Conservation (phyloP, 2,888 invertebrate genomes). For the Oasisia sp. region DNA sequence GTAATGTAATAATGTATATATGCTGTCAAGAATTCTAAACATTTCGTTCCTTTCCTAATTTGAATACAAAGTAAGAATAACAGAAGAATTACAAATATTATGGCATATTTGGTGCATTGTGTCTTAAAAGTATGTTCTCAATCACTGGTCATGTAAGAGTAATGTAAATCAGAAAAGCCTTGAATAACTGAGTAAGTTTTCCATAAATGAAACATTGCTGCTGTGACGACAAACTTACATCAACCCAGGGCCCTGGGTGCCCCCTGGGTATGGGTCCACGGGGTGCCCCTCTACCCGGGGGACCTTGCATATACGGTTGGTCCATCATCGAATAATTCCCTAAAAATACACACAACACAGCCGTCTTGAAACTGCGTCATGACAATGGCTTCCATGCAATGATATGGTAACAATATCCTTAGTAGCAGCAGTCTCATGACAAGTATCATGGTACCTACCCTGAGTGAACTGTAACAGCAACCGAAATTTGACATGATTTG, state of each 20-base stretch:
- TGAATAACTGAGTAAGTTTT: too few species aligned
- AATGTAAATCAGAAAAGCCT: too few species aligned
- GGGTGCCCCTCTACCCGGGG: slow-evolving; percentile 32
- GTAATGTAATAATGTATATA: neutral
- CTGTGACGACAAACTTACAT: neutral
- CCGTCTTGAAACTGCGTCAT: neutral
- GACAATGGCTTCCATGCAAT: too few species aligned
- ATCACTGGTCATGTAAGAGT: neutral
- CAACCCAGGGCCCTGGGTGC: slow-evolving; percentile 41
- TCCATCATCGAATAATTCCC: slow-evolving; percentile 63
- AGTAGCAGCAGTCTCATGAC: too few species aligned
- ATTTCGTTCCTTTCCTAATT: neutral
- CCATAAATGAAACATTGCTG: neutral
- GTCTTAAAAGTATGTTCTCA: neutral
- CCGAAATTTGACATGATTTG: too few species aligned
- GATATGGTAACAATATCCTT: too few species aligned
- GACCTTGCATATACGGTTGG: slow-evolving; percentile 48
- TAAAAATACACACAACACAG: slow-evolving; percentile 33
- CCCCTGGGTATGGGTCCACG: slow-evolving; percentile 34
- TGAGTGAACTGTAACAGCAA: too few species aligned
- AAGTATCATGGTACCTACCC: too few species aligned
- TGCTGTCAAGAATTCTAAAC: neutral
- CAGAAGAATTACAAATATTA: neutral
- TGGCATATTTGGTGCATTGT: neutral
- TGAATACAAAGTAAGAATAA: neutral